phyloP scores from a whole-genome alignment of 2,888 invertebrate species.

The Achlya flavicornis region DNA sequence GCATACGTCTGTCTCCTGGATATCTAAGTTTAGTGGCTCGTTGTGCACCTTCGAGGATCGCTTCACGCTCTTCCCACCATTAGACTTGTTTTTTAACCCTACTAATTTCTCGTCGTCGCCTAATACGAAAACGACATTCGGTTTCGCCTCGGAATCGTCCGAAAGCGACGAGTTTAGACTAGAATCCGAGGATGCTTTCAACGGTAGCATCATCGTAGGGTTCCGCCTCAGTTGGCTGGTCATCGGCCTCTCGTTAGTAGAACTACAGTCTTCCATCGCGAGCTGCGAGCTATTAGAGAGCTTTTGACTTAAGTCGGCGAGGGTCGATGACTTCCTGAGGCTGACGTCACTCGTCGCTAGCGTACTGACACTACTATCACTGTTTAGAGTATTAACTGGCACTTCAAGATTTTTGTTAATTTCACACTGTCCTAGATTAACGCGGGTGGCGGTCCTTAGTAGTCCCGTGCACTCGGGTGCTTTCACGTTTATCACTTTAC shows the following conservation, averaged over 20 bases:
- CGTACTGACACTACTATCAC: slow-evolving; percentile 65
- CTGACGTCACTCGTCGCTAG: slow-evolving; percentile 62
- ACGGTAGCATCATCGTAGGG: slow-evolving; percentile 60
- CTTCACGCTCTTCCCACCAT: slow-evolving; percentile 69
- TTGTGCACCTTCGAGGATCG: slow-evolving; percentile 64
- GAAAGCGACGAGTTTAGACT: slow-evolving; percentile 64
- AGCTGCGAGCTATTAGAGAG: slow-evolving; percentile 68
- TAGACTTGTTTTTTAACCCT: slow-evolving; percentile 84
- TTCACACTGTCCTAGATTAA: slow-evolving; percentile 37
- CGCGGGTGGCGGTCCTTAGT: slow-evolving; percentile 43
- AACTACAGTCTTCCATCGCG: slow-evolving; percentile 37
- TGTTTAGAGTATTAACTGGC: slow-evolving; percentile 60
- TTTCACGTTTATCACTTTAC: slow-evolving; percentile 54
- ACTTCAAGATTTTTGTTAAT: slow-evolving; percentile 32
- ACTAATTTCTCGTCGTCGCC: slow-evolving; percentile 88
- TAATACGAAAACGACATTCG: slow-evolving; percentile 87
- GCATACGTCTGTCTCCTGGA: slow-evolving; percentile 40
- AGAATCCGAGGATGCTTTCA: slow-evolving; percentile 63
- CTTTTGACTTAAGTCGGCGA: slow-evolving; percentile 64
- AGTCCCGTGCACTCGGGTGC: slow-evolving; percentile 31
- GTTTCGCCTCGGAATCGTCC: slow-evolving; percentile 57
- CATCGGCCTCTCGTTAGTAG: slow-evolving; percentile 46
- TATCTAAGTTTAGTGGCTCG: slow-evolving; percentile 49
- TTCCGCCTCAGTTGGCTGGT: slow-evolving; percentile 56
- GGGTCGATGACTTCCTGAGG: slow-evolving; percentile 65